phyloP scores from a whole-genome alignment of 2,113 vertebrate genomes.

The Scopus umbretta region DNA sequence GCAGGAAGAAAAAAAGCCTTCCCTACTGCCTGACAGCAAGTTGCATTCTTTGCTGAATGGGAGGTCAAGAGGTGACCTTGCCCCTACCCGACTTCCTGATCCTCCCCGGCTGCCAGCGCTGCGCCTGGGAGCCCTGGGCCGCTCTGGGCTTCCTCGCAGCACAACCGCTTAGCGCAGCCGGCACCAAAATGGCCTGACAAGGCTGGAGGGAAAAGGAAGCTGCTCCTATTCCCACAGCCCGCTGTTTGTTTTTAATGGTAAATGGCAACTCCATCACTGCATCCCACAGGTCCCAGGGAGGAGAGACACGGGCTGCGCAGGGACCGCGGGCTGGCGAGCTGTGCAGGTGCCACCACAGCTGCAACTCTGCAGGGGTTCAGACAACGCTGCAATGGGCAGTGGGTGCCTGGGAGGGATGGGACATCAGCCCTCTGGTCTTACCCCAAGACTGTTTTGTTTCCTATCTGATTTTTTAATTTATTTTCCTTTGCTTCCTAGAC shows the following conservation, averaged over 20 bases:
- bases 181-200: conserved; percentile 10
- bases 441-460: neutral
- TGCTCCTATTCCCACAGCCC: conserved; percentile 57
- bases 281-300: neutral
- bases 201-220: conserved; percentile 63
- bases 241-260: conserved; percentile 56
- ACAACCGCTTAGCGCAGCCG: neutral
- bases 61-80: conserved; percentile 48
- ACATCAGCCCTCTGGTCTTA: neutral
- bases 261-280: conserved; percentile 18
- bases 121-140: neutral
- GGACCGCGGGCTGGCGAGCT: accelerated
- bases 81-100: conserved; percentile 42
- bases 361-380: neutral
- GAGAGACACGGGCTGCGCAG: accelerated
- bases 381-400: accelerated
- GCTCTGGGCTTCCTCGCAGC: neutral
- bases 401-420: neutral
- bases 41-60: neutral
- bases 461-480: neutral
- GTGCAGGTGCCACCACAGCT: neutral
- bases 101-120: neutral
- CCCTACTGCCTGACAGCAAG: conserved; percentile 5
- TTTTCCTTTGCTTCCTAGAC: neutral
- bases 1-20: neutral